These are phyloP conservation scores for Mobula hypostoma DNA, from an alignment of 2,113 vertebrate species.

Conservation along the genomic window DNA sequence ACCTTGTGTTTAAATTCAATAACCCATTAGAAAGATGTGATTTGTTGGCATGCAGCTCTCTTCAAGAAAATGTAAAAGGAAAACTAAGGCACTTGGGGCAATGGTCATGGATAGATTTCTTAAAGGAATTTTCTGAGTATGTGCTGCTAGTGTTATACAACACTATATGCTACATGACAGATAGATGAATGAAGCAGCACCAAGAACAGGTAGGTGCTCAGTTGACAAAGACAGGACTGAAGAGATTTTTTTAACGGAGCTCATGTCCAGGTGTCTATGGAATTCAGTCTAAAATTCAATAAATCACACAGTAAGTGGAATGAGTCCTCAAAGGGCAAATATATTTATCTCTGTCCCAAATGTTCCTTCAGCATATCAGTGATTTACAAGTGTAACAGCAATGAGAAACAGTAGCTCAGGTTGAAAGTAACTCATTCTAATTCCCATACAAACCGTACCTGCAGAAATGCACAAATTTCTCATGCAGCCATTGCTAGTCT, in stretches of 20 bases:
- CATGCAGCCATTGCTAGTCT: background rate
- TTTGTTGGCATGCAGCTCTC: background rate
- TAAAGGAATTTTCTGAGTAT: background rate
- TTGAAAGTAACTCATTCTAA: background rate
- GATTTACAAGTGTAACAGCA: background rate
- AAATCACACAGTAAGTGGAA: background rate
- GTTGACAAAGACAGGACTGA: background rate
- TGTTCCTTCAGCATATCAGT: background rate
- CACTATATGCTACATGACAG: background rate
- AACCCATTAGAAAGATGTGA: background rate
- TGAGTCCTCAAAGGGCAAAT: background rate
- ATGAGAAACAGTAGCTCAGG: background rate
- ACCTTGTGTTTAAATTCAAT: background rate
- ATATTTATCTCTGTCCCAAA: background rate
- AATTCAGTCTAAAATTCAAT: conserved; percentile 25
- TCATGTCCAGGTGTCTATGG: background rate
- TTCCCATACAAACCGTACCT: background rate
- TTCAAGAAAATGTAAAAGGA: background rate
- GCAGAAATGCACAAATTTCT: background rate
- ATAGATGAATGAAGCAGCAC: background rate
- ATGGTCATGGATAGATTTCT: background rate
- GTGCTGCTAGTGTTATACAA: background rate
- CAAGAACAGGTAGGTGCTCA: background rate
- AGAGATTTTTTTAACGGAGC: conserved; percentile 10
- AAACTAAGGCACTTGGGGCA: background rate